Evolutionary conservation across 1,140 invertebrate genomes (phyloP).

Genomic region (Nebria ingens): DNA sequence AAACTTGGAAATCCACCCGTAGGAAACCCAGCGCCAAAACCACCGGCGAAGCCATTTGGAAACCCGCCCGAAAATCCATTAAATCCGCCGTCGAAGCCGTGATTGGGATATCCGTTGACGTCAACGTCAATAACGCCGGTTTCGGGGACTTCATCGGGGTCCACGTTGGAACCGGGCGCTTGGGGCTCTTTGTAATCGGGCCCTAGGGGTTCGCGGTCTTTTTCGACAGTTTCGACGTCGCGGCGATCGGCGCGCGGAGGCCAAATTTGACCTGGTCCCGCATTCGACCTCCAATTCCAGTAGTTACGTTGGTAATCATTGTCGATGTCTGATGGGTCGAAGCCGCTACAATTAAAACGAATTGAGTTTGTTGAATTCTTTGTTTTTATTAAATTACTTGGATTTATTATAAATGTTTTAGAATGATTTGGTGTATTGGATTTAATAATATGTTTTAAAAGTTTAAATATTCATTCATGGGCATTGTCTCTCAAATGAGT

Average conservation of each 20-base stretch:
- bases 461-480: no score
- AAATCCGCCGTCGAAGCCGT: slow-evolving; percentile 11
- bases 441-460: no score
- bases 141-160: slow-evolving; percentile 16
- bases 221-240: not conserved
- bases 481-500: no score
- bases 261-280: not conserved
- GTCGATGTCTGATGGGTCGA: not conserved
- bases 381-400: no score
- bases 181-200: slow-evolving; percentile 30
- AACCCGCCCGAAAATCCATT: slow-evolving; percentile 19
- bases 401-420: no score
- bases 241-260: not conserved
- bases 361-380: no score
- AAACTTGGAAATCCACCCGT: slow-evolving; percentile 14
- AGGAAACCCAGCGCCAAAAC: no score
- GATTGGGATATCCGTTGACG: slow-evolving; percentile 17
- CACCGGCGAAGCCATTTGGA: slow-evolving; percentile 14
- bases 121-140: slow-evolving; percentile 11
- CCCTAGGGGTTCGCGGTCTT: slow-evolving; percentile 23
- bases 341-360: no score
- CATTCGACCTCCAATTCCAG: not conserved
- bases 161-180: slow-evolving; percentile 22
- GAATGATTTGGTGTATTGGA: no score
- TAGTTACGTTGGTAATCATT: not conserved